Evolutionary conservation across 2,888 invertebrate genomes (phyloP), one percentile per base, ranked within the genome.

Genomic region (Drosophila formosana): DNA sequence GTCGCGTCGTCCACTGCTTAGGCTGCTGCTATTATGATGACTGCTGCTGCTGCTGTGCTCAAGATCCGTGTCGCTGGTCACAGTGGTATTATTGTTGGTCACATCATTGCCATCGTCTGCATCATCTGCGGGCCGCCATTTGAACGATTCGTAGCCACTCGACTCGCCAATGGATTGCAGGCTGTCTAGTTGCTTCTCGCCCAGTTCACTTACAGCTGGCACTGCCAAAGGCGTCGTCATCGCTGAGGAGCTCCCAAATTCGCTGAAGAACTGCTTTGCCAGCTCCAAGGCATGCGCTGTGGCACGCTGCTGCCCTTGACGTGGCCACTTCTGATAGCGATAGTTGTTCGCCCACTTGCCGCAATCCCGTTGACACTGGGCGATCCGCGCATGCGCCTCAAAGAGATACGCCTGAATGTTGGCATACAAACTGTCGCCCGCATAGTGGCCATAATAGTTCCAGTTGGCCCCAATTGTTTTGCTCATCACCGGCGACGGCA

Each of bases 361-460:
- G 90, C 97, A 97, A 0, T 97, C 96, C 32, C 94, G 92, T 45
- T 95, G 94, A 88, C 97, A 96, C 7, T 95, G 94, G 28, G 94
- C 94, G 58, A 98, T 96, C 90, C 96, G 96, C 88, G 94, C 95
- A 73, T 96, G 94, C 0, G 98, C 97, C 91, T 97, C 97, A 89
- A 95, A 95, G 32, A 98, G 93, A 92, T 98, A 98, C 0, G 96
- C 96, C 92, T 96, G 96, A 91, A 96, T 96, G 92, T 96, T 96
- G 34, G 96, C 95, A 89, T 95, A 96, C 69, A 97, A 91, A 64
- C 95, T 96, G 75, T 96, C 96, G 45, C 94, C 93, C 75, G 94
- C 87, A 80, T 93, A 90, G 25, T 93, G 79, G 4, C 93, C 93
- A 73, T 94, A 93, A 77, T 94, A 93, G 86, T 94, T 94, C 94